These are phyloP conservation scores for Oplegnathus fasciatus DNA, from an alignment of 2,113 vertebrate genomes.

Conservation along the genomic window DNA sequence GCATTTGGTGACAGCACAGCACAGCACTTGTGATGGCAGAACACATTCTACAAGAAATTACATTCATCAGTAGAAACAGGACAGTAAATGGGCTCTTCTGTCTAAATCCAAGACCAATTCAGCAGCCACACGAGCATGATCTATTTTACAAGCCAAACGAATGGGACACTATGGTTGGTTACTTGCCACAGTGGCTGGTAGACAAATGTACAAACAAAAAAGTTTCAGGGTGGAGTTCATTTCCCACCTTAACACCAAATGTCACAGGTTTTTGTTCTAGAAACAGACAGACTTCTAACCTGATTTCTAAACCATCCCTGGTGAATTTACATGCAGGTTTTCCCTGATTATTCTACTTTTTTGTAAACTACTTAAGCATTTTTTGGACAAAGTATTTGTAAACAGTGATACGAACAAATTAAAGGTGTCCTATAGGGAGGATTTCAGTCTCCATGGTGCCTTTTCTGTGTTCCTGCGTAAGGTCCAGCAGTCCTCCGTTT, in stretches of 20 bases:
- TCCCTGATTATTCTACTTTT: slow-evolving; percentile 68
- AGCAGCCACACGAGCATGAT: background rate
- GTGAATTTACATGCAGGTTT: slow-evolving; percentile 68
- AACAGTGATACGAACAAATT: slow-evolving; percentile 52
- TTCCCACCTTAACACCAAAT: slow-evolving; percentile 8
- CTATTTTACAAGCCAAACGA: slow-evolving; percentile 39
- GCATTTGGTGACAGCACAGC: slow-evolving; percentile 39
- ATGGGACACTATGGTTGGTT: background rate
- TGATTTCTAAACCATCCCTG: slow-evolving; percentile 48
- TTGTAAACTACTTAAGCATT: slow-evolving; percentile 65
- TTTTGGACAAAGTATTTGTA: slow-evolving; percentile 48
- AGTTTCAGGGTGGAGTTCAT: background rate
- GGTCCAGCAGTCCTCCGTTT: background rate
- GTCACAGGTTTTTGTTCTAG: slow-evolving; percentile 15
- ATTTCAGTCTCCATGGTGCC: background rate
- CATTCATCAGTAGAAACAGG: slow-evolving; percentile 73
- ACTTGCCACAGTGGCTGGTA: slow-evolving; percentile 19
- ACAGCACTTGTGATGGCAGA: slow-evolving; percentile 57
- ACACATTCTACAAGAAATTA: slow-evolving; percentile 76
- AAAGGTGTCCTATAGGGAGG: background rate
- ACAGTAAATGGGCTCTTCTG: slow-evolving; percentile 27
- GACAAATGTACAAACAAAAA: slow-evolving; percentile 15
- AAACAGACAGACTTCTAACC: slow-evolving; percentile 39
- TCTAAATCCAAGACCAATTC: slow-evolving; percentile 8
- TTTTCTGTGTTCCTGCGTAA: background rate